These are phyloP conservation scores for Lithosia quadra DNA, from an alignment of 2,888 invertebrate species.

Conservation along the genomic window DNA sequence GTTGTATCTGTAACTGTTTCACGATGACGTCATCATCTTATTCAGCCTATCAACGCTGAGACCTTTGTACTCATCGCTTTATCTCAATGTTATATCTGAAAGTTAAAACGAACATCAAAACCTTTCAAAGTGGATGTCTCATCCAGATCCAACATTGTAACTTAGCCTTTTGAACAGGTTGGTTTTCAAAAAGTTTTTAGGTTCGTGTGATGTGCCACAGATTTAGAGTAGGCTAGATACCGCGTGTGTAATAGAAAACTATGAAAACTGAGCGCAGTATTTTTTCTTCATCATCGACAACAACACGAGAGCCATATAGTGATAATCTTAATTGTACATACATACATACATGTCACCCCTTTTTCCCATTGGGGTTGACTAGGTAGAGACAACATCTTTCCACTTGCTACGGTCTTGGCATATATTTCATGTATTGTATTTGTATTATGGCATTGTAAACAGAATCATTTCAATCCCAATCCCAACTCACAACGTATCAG, in stretches of 20 bases:
- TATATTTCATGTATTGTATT: too few species aligned
- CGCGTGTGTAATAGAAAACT: too few species aligned
- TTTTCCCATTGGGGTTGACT: too few species aligned
- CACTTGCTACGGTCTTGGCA: too few species aligned
- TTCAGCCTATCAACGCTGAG: not conserved
- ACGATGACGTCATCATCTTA: not conserved
- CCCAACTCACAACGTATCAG: too few species aligned
- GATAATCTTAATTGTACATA: not conserved
- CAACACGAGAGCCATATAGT: not conserved
- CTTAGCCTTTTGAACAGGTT: not conserved
- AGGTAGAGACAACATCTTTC: too few species aligned
- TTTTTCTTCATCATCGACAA: too few species aligned
- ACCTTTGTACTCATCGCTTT: conserved; percentile 9
- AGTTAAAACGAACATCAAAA: conserved; percentile 3
- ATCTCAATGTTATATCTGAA: conserved; percentile 13
- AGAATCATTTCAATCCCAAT: too few species aligned
- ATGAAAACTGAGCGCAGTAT: too few species aligned
- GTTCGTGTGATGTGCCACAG: not conserved
- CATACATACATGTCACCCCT: too few species aligned
- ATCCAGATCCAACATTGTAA: conserved; percentile 17
- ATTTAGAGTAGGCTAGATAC: not conserved
- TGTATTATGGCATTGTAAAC: too few species aligned
- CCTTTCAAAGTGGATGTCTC: not conserved
- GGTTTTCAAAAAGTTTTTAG: not conserved
- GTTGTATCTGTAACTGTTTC: not conserved